Percentiles rank a stretch among this genome's conserved stretches.
phyloP scores from a whole-genome alignment of 2,888 invertebrate species.

The Drepana falcataria region DNA sequence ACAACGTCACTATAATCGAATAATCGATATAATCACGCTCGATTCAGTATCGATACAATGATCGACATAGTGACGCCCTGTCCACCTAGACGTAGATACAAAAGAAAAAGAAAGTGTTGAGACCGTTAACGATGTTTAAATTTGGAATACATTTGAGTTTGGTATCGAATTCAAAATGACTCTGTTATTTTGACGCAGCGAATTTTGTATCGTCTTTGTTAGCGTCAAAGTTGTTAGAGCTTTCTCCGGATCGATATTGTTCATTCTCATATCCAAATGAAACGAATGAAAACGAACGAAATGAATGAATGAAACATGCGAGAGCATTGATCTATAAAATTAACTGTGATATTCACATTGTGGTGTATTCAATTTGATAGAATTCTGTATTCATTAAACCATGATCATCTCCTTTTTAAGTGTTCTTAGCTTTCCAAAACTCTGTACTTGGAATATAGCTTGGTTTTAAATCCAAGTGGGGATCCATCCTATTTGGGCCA shows the following conservation, averaged over 20 bases:
- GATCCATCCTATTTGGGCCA: no score
- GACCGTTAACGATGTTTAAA: slow-evolving; percentile 56
- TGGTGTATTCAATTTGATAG: no score
- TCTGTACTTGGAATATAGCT: no score
- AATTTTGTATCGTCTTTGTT: slow-evolving; percentile 17
- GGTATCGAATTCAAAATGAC: slow-evolving; percentile 26
- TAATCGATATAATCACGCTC: slow-evolving; percentile 57
- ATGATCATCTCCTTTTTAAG: no score
- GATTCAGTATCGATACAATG: slow-evolving; percentile 59
- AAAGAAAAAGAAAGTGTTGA: slow-evolving; percentile 68
- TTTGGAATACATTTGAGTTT: slow-evolving; percentile 41
- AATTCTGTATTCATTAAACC: no score
- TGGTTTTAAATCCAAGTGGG: no score
- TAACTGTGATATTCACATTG: no score
- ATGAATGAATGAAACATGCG: no score
- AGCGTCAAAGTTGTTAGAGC: slow-evolving; percentile 14
- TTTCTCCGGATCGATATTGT: slow-evolving; percentile 17
- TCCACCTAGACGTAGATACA: slow-evolving; percentile 53
- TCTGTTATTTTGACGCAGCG: slow-evolving; percentile 31
- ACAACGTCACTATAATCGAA: slow-evolving; percentile 21
- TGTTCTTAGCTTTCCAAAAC: no score
- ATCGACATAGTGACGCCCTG: slow-evolving; percentile 67
- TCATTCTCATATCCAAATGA: no score
- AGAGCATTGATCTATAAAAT: no score
- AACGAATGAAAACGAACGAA: no score